These are phyloP conservation scores for Pimpla rufipes DNA, from an alignment of 2,888 invertebrate species.

Conservation along the genomic window DNA sequence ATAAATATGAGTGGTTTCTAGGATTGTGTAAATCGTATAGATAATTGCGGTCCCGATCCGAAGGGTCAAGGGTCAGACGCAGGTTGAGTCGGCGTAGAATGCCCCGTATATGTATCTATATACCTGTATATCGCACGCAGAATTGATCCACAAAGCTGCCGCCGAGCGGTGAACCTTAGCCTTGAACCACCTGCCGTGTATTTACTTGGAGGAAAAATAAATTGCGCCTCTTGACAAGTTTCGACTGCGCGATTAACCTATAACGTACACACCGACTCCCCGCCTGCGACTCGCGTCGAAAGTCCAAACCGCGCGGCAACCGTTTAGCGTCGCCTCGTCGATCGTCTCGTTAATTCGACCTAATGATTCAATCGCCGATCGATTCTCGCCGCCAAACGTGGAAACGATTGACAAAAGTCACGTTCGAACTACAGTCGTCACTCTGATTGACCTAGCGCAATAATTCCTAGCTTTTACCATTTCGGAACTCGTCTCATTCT, in stretches of 20 bases:
- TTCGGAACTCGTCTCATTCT: too few relatives aligned
- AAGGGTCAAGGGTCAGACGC: too few relatives aligned
- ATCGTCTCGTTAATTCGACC: background rate
- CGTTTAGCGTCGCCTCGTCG: too few relatives aligned
- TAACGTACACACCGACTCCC: conserved; percentile 22
- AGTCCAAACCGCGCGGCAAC: background rate
- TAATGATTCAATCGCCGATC: too few relatives aligned
- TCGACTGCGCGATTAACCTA: conserved; percentile 24
- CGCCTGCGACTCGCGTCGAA: background rate
- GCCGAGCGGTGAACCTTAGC: conserved; percentile 53
- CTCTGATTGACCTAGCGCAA: background rate
- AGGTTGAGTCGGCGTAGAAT: too few relatives aligned
- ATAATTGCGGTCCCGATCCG: too few relatives aligned
- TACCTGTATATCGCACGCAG: background rate
- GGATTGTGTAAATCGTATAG: too few relatives aligned
- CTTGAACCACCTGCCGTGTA: conserved; percentile 64
- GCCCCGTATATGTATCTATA: conserved; percentile 6
- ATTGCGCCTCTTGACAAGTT: conserved; percentile 16
- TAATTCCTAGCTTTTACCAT: conserved; percentile 11
- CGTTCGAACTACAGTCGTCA: background rate
- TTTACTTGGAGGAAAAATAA: conserved; percentile 43
- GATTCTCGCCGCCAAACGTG: too few relatives aligned
- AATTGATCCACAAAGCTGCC: conserved; percentile 44
- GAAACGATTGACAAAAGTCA: background rate
- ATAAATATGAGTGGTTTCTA: too few relatives aligned